Base-by-base conservation (phyloP, 92 coral and sea anemone species). In the Palythoa grandiflora region DNA sequence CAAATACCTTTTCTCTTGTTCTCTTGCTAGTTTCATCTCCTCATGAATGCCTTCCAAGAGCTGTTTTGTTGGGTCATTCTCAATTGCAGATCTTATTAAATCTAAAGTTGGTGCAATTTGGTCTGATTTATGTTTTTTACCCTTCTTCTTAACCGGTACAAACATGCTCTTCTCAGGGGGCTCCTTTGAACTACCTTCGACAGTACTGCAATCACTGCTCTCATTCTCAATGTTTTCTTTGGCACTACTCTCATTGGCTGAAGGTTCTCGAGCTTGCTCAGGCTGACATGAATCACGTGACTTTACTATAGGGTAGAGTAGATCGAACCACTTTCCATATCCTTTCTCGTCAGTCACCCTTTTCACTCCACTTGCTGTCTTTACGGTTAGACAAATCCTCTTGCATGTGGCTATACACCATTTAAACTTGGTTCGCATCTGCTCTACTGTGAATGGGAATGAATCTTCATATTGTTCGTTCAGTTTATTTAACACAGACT, bases 231-330 rank as follows among this genome's bases (percentile, higher is more conserved):
- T 78, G 28, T 28, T 59, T 59, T 59, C 66, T 59, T 59, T 59
- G 66, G 66, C 66, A 59, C 66, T 59, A 59, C 66, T 59, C 20
- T 59, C 66, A 59, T 59, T 59, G 78, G 94, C 91, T 83, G 94
- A 91, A 84, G 89, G 91, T 92, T 88, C 94, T 48, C 73, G 44
- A 13, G 94, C 94, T 73, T 88, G 84, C 75, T 77, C 78, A 57
- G 91, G 91, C 74, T 91, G 83, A 51, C 93, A 91, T 37, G 93
- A 91, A 73, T 91, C 93, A 61, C 93, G 81, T 83, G 93, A 73
- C 68, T 87, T 91, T 20, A 87, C 93, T 51, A 83, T 81, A 40
- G 84, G 73, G 75, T 91, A 91, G 40, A 91, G 91, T 53, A 81
- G 79, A 36, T 91, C 59, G 71, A 91, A 91, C 88, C 88, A 91